These are phyloP conservation scores for Rhineura floridana DNA, from an alignment of 2,113 vertebrate genomes.

Conservation along the genomic window DNA sequence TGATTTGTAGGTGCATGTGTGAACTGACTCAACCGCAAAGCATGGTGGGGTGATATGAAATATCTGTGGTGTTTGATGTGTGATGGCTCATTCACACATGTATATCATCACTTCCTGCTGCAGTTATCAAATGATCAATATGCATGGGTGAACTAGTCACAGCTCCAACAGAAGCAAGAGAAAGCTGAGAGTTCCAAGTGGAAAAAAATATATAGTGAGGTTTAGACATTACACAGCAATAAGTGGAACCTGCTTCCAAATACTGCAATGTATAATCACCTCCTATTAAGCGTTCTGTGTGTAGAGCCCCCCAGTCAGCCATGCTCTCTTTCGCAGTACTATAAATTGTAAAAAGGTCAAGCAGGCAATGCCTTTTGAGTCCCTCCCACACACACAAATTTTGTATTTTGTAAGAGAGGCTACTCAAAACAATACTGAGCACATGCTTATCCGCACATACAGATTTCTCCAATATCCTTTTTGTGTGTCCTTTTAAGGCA, in stretches of 20 bases:
- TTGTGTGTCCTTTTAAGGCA: neutral
- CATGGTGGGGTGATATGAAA: neutral
- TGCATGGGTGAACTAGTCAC: neutral
- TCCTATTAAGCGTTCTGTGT: neutral
- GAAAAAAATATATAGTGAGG: neutral
- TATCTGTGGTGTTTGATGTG: neutral
- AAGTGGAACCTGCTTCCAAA: neutral
- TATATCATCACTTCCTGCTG: neutral
- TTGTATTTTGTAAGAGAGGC: too few relatives aligned
- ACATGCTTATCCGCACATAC: neutral
- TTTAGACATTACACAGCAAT: neutral
- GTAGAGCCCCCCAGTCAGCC: too few relatives aligned
- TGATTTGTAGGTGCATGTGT: neutral
- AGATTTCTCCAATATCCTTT: neutral
- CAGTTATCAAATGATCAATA: neutral
- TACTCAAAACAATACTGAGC: neutral
- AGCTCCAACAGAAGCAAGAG: neutral
- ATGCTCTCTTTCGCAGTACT: too few relatives aligned
- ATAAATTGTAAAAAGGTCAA: neutral
- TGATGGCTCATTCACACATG: conserved; percentile 17
- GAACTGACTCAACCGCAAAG: neutral
- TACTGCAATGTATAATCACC: neutral
- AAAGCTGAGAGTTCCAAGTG: neutral
- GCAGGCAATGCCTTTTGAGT: too few relatives aligned
- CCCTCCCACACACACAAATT: too few relatives aligned